Evolutionary conservation across 2,888 invertebrate genomes (phyloP).

Genomic region (Cheiracanthium punctorium): DNA sequence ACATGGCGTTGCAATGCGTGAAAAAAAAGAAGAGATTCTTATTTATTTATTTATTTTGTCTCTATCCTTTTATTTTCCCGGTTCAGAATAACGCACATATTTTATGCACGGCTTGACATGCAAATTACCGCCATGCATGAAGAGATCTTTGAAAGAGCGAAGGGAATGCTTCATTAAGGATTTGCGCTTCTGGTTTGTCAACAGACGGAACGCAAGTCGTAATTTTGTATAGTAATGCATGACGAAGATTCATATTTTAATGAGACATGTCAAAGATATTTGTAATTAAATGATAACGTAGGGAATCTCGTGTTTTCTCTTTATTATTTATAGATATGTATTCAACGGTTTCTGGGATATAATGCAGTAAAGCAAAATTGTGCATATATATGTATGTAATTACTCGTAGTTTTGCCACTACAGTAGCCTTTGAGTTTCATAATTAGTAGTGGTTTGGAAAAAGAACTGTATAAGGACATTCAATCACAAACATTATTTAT

Average conservation of each 20-base stretch:
- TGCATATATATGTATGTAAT: too few species aligned
- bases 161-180: slow-evolving; percentile 13
- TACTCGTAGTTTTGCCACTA: too few species aligned
- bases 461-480: too few species aligned
- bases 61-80: not conserved
- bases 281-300: not conserved
- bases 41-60: not conserved
- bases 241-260: not conserved
- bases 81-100: slow-evolving; percentile 3
- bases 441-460: too few species aligned
- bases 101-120: slow-evolving; percentile 18
- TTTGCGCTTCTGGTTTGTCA: slow-evolving; percentile 14
- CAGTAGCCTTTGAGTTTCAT: too few species aligned
- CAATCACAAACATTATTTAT: too few species aligned
- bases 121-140: not conserved
- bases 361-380: too few species aligned
- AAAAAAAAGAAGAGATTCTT: not conserved
- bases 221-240: not conserved
- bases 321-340: not conserved
- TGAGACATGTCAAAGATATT: not conserved
- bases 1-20: not conserved
- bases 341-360: not conserved
- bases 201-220: not conserved
- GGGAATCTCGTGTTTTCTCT: not conserved
- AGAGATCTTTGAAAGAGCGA: not conserved